A percentile compares a stretch with the other conserved stretches of the same genome.
phyloP scores from a whole-genome alignment of 2,797 vertebrate genomes.

The Bradypus variegatus region DNA sequence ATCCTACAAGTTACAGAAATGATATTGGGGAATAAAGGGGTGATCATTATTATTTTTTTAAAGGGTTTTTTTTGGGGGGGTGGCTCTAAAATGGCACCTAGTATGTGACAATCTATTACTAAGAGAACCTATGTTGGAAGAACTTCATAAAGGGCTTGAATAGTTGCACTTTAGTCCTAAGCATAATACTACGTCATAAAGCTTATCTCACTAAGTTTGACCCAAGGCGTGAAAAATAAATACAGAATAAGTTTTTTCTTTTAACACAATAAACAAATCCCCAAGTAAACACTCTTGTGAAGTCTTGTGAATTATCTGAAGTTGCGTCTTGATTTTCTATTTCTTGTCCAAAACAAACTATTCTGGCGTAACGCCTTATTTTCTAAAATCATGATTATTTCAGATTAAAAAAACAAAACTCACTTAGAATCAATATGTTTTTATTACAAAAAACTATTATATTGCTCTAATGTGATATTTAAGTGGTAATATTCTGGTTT shows the following conservation, averaged over 20 bases:
- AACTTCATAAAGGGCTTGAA: background rate
- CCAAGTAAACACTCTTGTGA: background rate
- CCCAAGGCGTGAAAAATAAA: background rate
- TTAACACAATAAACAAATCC: background rate
- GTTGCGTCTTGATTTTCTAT: background rate
- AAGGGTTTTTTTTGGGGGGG: background rate
- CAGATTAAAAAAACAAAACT: background rate
- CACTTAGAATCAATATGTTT: background rate
- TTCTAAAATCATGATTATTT: background rate
- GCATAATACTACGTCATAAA: background rate
- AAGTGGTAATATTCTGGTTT: background rate
- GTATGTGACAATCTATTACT: background rate
- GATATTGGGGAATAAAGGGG: background rate
- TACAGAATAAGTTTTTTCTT: background rate
- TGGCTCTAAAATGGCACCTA: background rate
- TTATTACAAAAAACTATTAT: background rate
- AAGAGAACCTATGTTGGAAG: background rate
- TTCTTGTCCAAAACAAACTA: background rate
- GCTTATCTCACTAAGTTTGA: background rate
- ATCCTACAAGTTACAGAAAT: background rate
- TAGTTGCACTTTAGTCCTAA: background rate
- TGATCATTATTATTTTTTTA: background rate
- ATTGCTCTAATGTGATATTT: background rate
- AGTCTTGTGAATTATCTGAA: background rate
- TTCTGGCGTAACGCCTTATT: background rate